Evolutionary conservation across 2,797 vertebrate genomes (phyloP).

Genomic region (Rhinichthys osculus): DNA sequence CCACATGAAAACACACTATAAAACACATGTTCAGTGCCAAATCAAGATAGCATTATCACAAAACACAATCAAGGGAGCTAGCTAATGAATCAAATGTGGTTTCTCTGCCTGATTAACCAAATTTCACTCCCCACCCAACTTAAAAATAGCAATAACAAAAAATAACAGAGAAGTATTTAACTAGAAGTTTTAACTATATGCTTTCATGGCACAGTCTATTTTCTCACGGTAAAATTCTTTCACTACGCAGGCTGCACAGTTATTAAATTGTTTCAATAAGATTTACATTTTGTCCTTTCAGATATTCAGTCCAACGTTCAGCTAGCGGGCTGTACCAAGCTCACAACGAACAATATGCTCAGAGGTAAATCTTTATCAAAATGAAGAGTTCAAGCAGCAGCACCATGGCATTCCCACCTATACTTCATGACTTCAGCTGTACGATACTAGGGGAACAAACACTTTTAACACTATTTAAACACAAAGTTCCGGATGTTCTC

Average conservation of each 20-base stretch:
- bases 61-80: background rate
- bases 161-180: background rate
- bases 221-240: slow-evolving; percentile 39
- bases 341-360: slow-evolving; percentile 65
- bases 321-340: slow-evolving; percentile 43
- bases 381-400: slow-evolving; percentile 46
- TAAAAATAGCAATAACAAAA: background rate
- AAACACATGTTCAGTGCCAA: slow-evolving; percentile 21
- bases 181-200: background rate
- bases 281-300: slow-evolving; percentile 51
- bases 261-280: slow-evolving; percentile 25
- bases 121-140: slow-evolving; percentile 17
- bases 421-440: background rate
- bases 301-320: slow-evolving; percentile 56
- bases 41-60: slow-evolving; percentile 24
- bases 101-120: slow-evolving; percentile 14
- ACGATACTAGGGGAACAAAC: background rate
- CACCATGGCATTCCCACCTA: slow-evolving; percentile 16
- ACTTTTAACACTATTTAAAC: background rate
- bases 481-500: background rate
- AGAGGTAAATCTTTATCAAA: slow-evolving; percentile 61
- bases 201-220: slow-evolving; percentile 19
- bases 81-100: background rate
- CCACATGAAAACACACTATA: background rate
- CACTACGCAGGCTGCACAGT: slow-evolving; percentile 27